Base-by-base conservation (phyloP, 2,888 invertebrate genomes). In the Ecliptopera silaceata region DNA sequence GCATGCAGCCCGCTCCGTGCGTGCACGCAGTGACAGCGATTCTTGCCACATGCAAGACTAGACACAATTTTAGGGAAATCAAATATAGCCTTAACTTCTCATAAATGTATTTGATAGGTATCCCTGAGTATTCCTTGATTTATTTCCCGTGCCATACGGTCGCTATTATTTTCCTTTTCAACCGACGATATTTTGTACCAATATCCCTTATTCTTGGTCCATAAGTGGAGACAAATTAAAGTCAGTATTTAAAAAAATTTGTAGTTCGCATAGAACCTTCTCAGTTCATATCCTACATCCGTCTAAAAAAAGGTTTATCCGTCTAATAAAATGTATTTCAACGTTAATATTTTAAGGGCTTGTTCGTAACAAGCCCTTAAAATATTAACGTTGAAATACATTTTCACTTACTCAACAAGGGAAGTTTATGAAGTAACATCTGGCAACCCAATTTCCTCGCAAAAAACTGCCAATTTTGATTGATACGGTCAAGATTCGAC, bases 391-490 rank as follows among this genome's bases (percentile, higher is more conserved):
- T 15, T 15, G 15, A n/a, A 36, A 11, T 29, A 17, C n/a, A 3
- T 36, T 29, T 29, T 18, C 13, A 45, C n/a, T n/a, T n/a, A n/a
- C n/a, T n/a, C n/a, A 31, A 17, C 15, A 8, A 3, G 15, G 36
- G 6, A 36, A 36, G 15, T 36, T 36, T 36, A 36, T 2, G 10
- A 6, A 4, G 15, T 12, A 17, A 17, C 13, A 41, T n/a, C 48
- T 44, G 52, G 52, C 57, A 52, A 44, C 52, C 36, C 47, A 15
- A 15, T 42, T 36, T 20, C 12, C 78, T 78, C 79, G 80, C 82
- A 81, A 85, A 84, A 84, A 79, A 70, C 74, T 68, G 70, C 79
- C 86, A 86, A 86, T 86, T 86, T 86, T 88, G 86, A 86, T 86
- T 86, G 86, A 88, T 86, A 82, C 80, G 77, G 74, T 74, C 77